Evolutionary conservation across 2,797 vertebrate species (phyloP).

Genomic region (Hipposideros larvatus): DNA sequence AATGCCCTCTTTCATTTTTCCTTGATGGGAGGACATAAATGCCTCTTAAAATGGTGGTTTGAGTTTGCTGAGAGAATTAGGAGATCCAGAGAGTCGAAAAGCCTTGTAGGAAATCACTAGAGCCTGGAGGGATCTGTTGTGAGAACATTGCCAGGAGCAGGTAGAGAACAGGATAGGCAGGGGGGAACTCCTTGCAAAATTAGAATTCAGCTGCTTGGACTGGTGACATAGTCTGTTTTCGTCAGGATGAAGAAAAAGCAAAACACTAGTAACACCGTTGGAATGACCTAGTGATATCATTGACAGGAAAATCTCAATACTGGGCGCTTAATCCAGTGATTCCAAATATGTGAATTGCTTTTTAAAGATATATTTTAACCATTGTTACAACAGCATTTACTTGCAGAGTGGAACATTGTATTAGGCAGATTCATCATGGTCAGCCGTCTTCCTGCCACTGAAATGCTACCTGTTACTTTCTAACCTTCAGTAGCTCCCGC

Average conservation of each 20-base stretch:
- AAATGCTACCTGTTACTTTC: slow-evolving; percentile 9
- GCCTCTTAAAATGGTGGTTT: background rate
- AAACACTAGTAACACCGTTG: background rate
- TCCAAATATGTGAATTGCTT: background rate
- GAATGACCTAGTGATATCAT: background rate
- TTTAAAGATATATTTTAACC: background rate
- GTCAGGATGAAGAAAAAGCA: background rate
- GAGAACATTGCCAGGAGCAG: background rate
- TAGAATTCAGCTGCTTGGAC: background rate
- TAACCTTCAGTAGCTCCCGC: background rate
- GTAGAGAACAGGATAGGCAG: background rate
- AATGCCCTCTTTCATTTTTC: background rate
- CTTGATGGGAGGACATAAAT: background rate
- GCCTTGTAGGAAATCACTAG: background rate
- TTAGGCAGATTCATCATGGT: background rate
- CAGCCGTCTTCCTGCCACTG: background rate
- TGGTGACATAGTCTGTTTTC: background rate
- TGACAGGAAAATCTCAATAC: background rate
- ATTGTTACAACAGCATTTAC: background rate
- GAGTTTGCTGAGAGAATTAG: background rate
- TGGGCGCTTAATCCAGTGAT: background rate
- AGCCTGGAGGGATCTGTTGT: background rate
- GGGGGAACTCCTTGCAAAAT: background rate
- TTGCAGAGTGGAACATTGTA: background rate
- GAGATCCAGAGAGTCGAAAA: background rate